Percentiles rank a stretch among this genome's conserved stretches.
Conservation (phyloP, 2,113 vertebrate species). For the Plecotus auritus region DNA sequence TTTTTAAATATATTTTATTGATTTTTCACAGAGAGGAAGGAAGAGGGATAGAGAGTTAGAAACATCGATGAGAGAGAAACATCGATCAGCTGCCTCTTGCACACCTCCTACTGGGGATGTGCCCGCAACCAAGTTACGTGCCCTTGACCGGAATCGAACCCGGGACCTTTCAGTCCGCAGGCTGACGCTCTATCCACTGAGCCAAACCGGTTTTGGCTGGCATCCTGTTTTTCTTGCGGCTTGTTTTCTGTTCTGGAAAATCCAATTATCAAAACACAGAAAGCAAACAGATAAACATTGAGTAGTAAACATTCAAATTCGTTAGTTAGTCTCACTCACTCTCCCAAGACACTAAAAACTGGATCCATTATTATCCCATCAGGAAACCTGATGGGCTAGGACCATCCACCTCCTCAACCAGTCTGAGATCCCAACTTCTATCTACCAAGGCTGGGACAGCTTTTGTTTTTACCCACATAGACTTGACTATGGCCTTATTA, state of each 20-base stretch:
- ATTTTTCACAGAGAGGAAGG: too few species aligned
- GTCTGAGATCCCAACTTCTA: neutral
- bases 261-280: neutral
- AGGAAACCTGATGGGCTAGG: accelerated
- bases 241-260: neutral
- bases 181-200: too few species aligned
- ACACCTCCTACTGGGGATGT: too few species aligned
- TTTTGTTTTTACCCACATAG: neutral
- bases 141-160: too few species aligned
- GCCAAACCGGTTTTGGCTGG: too few species aligned
- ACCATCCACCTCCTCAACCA: neutral
- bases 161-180: too few species aligned
- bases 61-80: too few species aligned
- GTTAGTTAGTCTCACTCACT: neutral
- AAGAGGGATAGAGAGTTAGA: too few species aligned
- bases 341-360: neutral
- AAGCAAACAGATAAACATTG: neutral
- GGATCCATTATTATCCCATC: neutral
- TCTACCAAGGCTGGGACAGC: accelerated
- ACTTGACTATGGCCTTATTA: neutral
- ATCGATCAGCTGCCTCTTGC: too few species aligned
- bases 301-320: neutral
- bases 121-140: too few species aligned
- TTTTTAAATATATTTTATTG: too few species aligned
- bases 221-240: neutral